These are phyloP conservation scores for Operophtera brumata DNA, from an alignment of 2,888 invertebrate genomes.

Conservation along the genomic window DNA sequence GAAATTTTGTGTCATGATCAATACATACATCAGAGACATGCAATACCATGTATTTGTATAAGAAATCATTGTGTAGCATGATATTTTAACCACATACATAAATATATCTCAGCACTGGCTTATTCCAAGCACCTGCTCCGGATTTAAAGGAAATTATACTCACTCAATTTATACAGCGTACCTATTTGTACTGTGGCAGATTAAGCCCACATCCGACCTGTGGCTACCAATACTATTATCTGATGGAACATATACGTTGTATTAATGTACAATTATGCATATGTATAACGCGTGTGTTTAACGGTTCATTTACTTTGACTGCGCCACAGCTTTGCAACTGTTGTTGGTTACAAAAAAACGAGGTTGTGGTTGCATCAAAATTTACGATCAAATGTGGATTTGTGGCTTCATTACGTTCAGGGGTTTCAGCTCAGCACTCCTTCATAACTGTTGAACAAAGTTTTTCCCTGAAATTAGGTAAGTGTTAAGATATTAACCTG, in stretches of 20 bases:
- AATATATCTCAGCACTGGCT: neutral
- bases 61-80: too few species aligned
- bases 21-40: too few species aligned
- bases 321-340: neutral
- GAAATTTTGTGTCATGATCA: too few species aligned
- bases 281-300: neutral
- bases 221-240: constrained; percentile 17
- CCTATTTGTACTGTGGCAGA: constrained; percentile 10
- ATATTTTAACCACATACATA: neutral
- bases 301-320: neutral
- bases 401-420: too few species aligned
- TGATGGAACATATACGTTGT: neutral
- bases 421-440: too few species aligned
- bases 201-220: constrained; percentile 24
- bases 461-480: too few species aligned
- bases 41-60: too few species aligned
- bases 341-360: neutral
- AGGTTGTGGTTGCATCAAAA: neutral
- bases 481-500: too few species aligned
- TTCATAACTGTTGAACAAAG: too few species aligned
- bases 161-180: neutral
- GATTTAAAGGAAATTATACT: neutral
- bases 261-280: neutral
- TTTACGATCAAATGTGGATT: too few species aligned
- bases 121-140: neutral